These are phyloP conservation scores for Diglossa cyanea DNA, from an alignment of 2,797 vertebrate species.

Conservation along the genomic window DNA sequence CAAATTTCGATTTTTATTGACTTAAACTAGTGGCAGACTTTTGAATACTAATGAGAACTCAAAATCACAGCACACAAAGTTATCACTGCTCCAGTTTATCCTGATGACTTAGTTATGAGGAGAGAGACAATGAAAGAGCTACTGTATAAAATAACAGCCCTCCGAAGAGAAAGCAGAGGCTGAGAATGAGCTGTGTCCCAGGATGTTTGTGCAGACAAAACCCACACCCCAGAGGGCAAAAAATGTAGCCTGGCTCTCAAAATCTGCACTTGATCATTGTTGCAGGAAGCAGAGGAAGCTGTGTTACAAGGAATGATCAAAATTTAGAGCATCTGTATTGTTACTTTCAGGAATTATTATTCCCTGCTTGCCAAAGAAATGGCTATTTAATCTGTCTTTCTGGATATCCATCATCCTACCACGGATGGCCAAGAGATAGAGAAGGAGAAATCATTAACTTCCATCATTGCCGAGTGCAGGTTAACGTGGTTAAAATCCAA, in stretches of 20 bases:
- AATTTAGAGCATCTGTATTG: neutral
- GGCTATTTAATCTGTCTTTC: neutral
- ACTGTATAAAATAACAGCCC: neutral
- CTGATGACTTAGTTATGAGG: neutral
- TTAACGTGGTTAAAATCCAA: neutral
- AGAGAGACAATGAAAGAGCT: neutral
- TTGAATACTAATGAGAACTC: neutral
- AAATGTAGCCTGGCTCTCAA: neutral
- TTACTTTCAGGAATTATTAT: constrained; percentile 35
- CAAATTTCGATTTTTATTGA: neutral
- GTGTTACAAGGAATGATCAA: constrained; percentile 33
- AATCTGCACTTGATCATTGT: neutral
- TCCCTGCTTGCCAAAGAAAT: neutral
- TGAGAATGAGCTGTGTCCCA: neutral
- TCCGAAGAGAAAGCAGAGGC: neutral
- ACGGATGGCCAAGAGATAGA: neutral
- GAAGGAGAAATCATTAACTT: neutral
- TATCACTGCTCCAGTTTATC: neutral
- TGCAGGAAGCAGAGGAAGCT: constrained; percentile 45
- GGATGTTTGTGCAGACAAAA: neutral
- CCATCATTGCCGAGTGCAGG: rapidly evolving
- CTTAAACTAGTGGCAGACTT: neutral
- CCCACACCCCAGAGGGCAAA: neutral
- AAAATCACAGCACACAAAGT: neutral
- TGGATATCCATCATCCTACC: neutral